Evolutionary conservation across 2,888 invertebrate genomes (phyloP), one percentile per base, ranked within the genome.

Genomic region (Trisateles emortualis): DNA sequence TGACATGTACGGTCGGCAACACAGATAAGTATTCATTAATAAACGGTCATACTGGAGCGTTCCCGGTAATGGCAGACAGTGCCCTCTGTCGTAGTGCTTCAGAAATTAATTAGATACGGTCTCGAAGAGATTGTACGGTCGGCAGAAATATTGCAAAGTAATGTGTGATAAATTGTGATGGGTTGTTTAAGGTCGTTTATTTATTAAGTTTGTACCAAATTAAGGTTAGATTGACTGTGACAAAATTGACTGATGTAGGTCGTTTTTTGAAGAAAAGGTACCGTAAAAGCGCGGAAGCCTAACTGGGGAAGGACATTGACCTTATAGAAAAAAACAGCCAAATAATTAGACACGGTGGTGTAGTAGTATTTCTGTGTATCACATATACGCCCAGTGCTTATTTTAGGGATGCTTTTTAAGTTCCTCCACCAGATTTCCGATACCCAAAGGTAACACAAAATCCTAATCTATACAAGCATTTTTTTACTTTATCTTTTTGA

Each of bases 91-190:
- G 67, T 69, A 63, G 59, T 56, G 59, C 68, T 56, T 52, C 76
- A 76, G 82, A 84, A 87, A 86, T 84, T 86, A 86, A 87, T 87
- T 85, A 87, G 81, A 77, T 77, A 83, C 78, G 81, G 78, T 74
- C 52, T 59, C 56, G 68, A 60, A 57, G 57, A 52, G 54, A 55
- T 52, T 24, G 69, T 72, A 72, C 52, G 36, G 68, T 69, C 36
- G 26, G 56, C 30, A 47, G 43, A 50, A 48, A 35, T n/a, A n/a
- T 30, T 40, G 5, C 13, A 9, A 3, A 5, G 1, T 8, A 16
- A 16, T 16, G 16, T 30, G 36, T 39, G 24, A 22, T 22, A 11
- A 39, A 22, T 39, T 17, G 26, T 26, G 26, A 36, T 36, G 17
- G 3, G 4, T 9, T 36, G 17, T 36, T 19, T 36, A 16, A 9